Base-by-base conservation (phyloP, 2,888 invertebrate species). In the Ophonus ardosiacus region DNA sequence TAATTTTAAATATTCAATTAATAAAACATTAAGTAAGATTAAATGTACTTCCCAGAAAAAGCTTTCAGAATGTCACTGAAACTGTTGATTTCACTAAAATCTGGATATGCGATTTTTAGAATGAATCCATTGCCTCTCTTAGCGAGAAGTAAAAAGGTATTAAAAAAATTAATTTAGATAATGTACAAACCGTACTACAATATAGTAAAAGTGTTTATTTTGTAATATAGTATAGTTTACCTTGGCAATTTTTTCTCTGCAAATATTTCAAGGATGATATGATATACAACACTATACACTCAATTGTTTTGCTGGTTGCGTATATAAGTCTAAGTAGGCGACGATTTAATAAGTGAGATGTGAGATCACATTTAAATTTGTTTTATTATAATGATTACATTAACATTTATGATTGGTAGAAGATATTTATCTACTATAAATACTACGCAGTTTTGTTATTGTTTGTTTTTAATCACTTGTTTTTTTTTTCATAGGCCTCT, bases 161-260 rank as follows among this genome's bases (percentile, higher is more conserved):
- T 24, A 24, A 17, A 68, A 43, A 71, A 71, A 2, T 0, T 43
- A 43, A 71, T 71, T 40, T 71, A 6, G n/a, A 0, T 71, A 71
- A 71, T 51, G 43, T 17, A 31, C 18, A 18, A n/a, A 18, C 15
- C 8, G 0, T 43, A 1, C 8, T 76, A 76, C 56, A 76, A 76
- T 76, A 40, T 76, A n/a, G 24, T 76, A 76, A 56, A 76, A 43
- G 24, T 13, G 43, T 76, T 76, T 51, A 15, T 18, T 76, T n/a
- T 51, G 76, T 57, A 56, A 56, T 21, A 68, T 13, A 68, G 40
- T 15, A 68, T 68, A 15, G 17, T 31, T 6, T 56, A 56, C 6
- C n/a, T 8, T 65, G 6, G 7, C 31, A 15, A 6, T 59, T 59
- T 31, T 68, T 68, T n/a, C n/a, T 40, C 21, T 38, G 40, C 15